Evolutionary conservation across 2,797 vertebrate genomes (phyloP).

Genomic region (Silurus lanzhouensis): DNA sequence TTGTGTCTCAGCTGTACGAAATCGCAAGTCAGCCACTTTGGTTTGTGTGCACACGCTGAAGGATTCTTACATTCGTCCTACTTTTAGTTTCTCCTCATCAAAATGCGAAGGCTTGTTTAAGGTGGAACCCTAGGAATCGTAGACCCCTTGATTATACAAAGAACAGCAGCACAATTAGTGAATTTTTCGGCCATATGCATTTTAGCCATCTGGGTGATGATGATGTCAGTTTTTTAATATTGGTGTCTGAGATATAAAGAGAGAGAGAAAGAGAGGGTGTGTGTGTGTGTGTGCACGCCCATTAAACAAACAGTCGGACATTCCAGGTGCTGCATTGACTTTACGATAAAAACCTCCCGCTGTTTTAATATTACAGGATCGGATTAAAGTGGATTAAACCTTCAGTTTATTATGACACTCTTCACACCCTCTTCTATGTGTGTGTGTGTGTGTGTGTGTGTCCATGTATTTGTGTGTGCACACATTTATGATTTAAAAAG

Average conservation of each 20-base stretch:
- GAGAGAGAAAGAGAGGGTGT: background rate
- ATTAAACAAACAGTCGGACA: no score
- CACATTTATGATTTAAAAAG: background rate
- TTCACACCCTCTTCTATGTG: background rate
- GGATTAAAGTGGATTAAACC: slow-evolving; percentile 23
- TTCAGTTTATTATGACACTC: background rate
- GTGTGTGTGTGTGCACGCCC: background rate
- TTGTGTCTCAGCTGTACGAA: background rate
- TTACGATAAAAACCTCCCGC: background rate
- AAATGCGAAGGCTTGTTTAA: background rate
- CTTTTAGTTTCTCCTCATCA: background rate
- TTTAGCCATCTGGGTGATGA: background rate
- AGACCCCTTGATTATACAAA: background rate
- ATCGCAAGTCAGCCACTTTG: background rate
- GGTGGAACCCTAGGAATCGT: background rate
- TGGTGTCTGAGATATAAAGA: background rate
- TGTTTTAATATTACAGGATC: slow-evolving; percentile 11
- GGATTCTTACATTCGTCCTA: background rate
- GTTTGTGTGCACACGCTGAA: background rate
- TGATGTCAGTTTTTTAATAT: background rate
- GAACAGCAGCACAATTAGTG: background rate
- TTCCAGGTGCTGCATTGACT: background rate
- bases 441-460: background rate
- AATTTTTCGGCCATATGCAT: background rate
- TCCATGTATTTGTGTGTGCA: background rate